phyloP scores from a whole-genome alignment of 2,113 vertebrate genomes.

The Nothoprocta perdicaria region DNA sequence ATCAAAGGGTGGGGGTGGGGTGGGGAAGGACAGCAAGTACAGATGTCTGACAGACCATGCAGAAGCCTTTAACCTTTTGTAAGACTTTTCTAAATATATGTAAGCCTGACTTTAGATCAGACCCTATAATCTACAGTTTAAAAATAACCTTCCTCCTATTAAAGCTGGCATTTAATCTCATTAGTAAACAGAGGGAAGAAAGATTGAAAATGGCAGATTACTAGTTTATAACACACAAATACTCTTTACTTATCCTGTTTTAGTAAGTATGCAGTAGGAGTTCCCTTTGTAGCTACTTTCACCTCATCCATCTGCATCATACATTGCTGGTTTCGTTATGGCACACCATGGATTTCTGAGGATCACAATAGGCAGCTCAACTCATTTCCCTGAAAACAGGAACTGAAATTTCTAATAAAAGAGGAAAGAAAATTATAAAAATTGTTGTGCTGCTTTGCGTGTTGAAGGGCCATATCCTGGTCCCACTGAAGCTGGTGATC shows the following conservation, averaged over 20 bases:
- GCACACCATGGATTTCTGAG: not conserved
- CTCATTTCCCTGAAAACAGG: not conserved
- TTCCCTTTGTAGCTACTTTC: not conserved
- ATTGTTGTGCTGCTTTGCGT: not conserved
- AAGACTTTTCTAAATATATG: not conserved
- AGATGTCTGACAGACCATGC: not conserved
- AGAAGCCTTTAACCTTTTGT: not conserved
- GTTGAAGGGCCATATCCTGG: not conserved
- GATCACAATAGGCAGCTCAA: not conserved
- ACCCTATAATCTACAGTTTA: not conserved
- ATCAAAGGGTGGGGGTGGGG: not conserved
- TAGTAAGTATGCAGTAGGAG: not conserved
- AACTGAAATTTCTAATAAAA: not conserved
- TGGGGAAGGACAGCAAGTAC: not conserved
- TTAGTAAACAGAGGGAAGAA: not conserved
- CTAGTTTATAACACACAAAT: not conserved
- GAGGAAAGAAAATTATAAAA: not conserved
- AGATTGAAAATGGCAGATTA: not conserved
- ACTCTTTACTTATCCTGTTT: not conserved
- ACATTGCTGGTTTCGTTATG: not conserved
- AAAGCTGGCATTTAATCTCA: not conserved
- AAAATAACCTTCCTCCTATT: not conserved
- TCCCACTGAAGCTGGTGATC: rapidly evolving
- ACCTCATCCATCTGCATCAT: not conserved
- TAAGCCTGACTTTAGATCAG: not conserved